A percentile compares a stretch with the other conserved stretches of the same genome.
phyloP scores from a whole-genome alignment of 2,888 invertebrate genomes.

The Scaptomyza tumidula region DNA sequence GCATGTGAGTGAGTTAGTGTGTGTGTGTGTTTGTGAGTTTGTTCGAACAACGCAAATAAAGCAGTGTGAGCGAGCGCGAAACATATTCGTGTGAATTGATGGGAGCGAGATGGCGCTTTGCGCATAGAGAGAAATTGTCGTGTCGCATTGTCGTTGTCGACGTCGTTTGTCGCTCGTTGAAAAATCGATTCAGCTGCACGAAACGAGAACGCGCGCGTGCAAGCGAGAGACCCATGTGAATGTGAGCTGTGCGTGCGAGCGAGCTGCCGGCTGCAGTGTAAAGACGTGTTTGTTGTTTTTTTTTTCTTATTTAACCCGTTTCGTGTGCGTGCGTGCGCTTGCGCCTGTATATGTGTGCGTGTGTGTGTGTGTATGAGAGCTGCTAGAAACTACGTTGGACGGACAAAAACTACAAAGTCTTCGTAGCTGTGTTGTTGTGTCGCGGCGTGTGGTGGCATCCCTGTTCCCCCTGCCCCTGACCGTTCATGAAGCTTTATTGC shows the following conservation, averaged over 20 bases:
- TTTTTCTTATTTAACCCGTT: constrained; percentile 70
- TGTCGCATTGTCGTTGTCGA: constrained; percentile 45
- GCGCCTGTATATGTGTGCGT: constrained; percentile 24
- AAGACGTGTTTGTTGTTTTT: constrained; percentile 44
- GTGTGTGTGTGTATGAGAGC: constrained; percentile 34
- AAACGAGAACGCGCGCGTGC: constrained; percentile 62
- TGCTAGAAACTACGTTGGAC: constrained; percentile 64
- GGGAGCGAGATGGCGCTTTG: constrained; percentile 50
- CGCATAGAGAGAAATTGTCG: constrained; percentile 72
- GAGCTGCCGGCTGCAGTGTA: constrained; percentile 56
- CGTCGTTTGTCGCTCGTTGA: constrained; percentile 61
- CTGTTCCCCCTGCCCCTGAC: constrained; percentile 7
- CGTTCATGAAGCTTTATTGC: constrained; percentile 35
- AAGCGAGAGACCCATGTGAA: constrained; percentile 41
- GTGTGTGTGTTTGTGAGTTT: constrained; percentile 32
- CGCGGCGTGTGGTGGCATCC: constrained; percentile 73
- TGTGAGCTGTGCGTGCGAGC: constrained; percentile 35
- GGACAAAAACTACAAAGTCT: constrained; percentile 69
- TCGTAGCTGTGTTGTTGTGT: constrained; percentile 27
- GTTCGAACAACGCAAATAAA: constrained; percentile 64
- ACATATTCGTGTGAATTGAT: constrained; percentile 9
- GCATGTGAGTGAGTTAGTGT: constrained; percentile 14
- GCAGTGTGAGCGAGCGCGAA: constrained; percentile 39
- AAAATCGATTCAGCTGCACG: constrained; percentile 76
- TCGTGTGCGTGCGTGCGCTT: constrained; percentile 71